Evolutionary conservation across 2,797 vertebrate species (phyloP), one percentile per base, ranked within the genome.

Genomic region (Esox lucius): DNA sequence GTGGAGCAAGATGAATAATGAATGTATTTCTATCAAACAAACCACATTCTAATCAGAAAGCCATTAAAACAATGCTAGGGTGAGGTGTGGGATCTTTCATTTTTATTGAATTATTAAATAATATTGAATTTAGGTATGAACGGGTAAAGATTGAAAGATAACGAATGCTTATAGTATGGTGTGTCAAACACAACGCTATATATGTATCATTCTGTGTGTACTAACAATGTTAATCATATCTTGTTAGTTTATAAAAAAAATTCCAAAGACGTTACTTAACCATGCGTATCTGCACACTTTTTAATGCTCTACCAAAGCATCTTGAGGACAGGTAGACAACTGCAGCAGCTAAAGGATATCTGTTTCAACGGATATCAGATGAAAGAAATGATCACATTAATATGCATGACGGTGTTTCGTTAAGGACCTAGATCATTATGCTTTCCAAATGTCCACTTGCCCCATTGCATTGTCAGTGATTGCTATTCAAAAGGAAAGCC

Each of bases 1-100:
- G 69, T 75, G 39, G 69, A 78, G 73, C 49, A 71, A 68, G 42
- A 79, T 79, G 62, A 79, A 79, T 72, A 68, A 75, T 79, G 72
- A 53, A 79, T 35, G 68, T 46, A 35, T 16, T 70, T 6, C 33
- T 48, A 56, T 39, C 42, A 70, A 39, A 70, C 56, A 1, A 39
- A 71, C 49, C 61, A n/a, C 16, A 62, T 49, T 75, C 39, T 72
- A 72, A 79, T 68, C 42, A 61, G 69, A 68, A 62, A 15, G 26
- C 12, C 4, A 19, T 66, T 69, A 67, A 48, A 66, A 62, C 19
- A 46, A 39, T 33, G 31, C 68, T 42, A 53, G 22, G 19, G 35
- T 8, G 24, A 35, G 22, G 33, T 31, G 16, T 42, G 9, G 39
- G 39, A 6, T 42, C 2, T 42, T 42, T 42, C 42, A 5, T 42